Evolutionary conservation across 2,888 invertebrate genomes (phyloP).

Genomic region (Polydrusus pterygomalis): DNA sequence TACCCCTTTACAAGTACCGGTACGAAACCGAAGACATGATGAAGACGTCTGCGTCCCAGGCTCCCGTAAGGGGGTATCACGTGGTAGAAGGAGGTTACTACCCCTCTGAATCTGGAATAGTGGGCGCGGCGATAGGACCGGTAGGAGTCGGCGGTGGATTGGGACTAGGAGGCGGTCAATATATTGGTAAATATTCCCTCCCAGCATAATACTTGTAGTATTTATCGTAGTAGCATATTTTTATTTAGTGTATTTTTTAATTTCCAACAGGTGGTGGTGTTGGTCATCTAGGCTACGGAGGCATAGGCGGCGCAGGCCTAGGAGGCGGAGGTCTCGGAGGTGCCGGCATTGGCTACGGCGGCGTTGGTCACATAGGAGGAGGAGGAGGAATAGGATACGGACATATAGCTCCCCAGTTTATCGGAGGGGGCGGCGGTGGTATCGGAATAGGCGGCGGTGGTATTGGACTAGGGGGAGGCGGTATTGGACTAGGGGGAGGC

Average conservation of each 20-base stretch:
- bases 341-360: constrained; percentile 54
- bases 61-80: constrained; percentile 74
- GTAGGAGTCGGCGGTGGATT: constrained; percentile 33
- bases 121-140: constrained; percentile 62
- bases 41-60: constrained; percentile 67
- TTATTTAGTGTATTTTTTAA: neutral
- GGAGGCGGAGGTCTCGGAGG: constrained; percentile 66
- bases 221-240: neutral
- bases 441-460: constrained; percentile 54
- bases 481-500: constrained; percentile 67
- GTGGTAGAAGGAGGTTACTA: constrained; percentile 78
- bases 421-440: constrained; percentile 52
- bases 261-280: constrained; percentile 60
- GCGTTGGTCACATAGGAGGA: constrained; percentile 62
- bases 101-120: constrained; percentile 65
- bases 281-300: constrained; percentile 50
- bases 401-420: constrained; percentile 59
- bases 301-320: constrained; percentile 52
- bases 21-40: constrained; percentile 70
- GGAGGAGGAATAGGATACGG: constrained; percentile 61
- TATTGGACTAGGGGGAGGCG: constrained; percentile 64
- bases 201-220: too few relatives aligned
- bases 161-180: constrained; percentile 30
- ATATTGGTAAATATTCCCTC: neutral
- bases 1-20: constrained; percentile 68